phyloP scores from a whole-genome alignment of 2,888 invertebrate genomes.

The Gastracanthus pulcherrimus region DNA sequence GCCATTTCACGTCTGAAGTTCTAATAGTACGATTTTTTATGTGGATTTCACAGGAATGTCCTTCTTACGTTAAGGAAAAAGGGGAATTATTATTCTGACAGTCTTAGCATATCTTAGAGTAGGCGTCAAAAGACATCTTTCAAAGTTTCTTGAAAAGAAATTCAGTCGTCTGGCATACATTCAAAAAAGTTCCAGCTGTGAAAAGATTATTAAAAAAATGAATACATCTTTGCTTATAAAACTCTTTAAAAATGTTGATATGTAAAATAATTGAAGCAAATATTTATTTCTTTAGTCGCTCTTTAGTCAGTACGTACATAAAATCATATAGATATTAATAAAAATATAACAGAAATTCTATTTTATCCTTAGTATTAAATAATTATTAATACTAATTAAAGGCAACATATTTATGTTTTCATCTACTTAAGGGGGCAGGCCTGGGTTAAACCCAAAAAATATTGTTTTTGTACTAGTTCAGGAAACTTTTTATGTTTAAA shows the following conservation, averaged over 20 bases:
- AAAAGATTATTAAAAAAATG: not conserved
- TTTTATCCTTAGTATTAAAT: too few species aligned
- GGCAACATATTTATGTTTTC: too few species aligned
- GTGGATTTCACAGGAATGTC: not conserved
- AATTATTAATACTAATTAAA: too few species aligned
- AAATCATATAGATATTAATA: not conserved
- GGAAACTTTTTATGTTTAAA: too few species aligned
- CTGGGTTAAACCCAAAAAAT: too few species aligned
- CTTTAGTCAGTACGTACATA: not conserved
- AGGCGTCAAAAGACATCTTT: conserved; percentile 25
- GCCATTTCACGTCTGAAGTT: not conserved
- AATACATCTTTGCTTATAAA: not conserved
- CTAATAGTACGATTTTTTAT: not conserved
- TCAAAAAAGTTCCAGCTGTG: not conserved
- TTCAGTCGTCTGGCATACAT: conserved; percentile 14
- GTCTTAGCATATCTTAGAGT: not conserved
- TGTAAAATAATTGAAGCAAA: not conserved
- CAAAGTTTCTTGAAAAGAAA: conserved; percentile 19
- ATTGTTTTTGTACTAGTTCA: too few species aligned
- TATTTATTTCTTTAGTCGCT: not conserved
- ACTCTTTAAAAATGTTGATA: not conserved
- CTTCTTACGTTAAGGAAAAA: not conserved
- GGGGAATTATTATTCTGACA: not conserved
- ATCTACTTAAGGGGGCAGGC: too few species aligned
- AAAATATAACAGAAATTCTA: not conserved